Percentiles rank a stretch among this genome's conserved stretches.
Conservation (phyloP, 2,797 vertebrate species). For the Varecia variegata region DNA sequence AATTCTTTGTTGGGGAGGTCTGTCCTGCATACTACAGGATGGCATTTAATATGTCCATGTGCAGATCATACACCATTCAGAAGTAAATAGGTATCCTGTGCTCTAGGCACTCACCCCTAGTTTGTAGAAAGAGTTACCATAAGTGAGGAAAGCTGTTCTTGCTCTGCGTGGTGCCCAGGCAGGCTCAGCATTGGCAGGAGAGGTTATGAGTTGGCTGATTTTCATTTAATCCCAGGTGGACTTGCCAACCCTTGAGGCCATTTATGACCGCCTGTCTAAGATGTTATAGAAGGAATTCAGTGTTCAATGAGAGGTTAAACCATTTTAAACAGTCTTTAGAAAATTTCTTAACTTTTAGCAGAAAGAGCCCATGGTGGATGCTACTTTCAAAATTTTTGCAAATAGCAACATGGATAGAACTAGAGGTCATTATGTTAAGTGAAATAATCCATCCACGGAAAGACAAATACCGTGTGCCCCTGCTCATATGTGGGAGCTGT, state of each 20-base stretch:
- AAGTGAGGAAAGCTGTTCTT: background rate
- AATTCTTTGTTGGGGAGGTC: background rate
- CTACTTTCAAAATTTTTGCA: background rate
- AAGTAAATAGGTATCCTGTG: background rate
- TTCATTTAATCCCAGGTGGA: background rate
- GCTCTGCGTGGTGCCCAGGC: background rate
- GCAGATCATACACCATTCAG: rapidly evolving
- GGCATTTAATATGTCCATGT: background rate
- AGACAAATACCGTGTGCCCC: background rate
- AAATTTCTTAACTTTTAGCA: background rate
- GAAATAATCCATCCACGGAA: background rate
- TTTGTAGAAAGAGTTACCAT: background rate
- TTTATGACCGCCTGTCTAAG: background rate
- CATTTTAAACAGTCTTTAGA: background rate
- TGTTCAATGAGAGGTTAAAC: background rate
- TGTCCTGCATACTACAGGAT: background rate
- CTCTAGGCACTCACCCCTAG: background rate
- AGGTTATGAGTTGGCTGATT: background rate
- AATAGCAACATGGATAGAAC: background rate
- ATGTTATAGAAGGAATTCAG: background rate
- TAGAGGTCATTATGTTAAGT: background rate
- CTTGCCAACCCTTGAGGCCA: background rate
- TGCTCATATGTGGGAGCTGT: background rate
- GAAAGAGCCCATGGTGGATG: background rate
- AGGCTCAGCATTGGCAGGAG: background rate